Conservation (phyloP, 2,113 vertebrate genomes). For the Pterocles gutturalis region DNA sequence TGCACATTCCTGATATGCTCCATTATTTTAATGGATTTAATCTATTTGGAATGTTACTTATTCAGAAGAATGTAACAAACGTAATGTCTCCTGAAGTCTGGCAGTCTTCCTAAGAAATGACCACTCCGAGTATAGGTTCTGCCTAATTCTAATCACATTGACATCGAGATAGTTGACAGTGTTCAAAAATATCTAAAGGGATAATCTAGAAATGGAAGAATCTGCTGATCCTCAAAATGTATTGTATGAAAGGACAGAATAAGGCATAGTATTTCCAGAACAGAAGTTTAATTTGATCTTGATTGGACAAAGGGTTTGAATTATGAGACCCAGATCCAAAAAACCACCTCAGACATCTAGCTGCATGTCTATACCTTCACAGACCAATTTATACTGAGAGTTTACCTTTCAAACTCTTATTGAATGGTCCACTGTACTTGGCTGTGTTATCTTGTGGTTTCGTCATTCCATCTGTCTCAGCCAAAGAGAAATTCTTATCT, state of each 20-base stretch:
- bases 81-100: conserved; percentile 41
- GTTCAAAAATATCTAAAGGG: conserved; percentile 9
- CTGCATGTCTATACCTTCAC: neutral
- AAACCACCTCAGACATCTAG: neutral
- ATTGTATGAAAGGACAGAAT: neutral
- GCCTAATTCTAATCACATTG: neutral
- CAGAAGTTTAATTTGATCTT: neutral
- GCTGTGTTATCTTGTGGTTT: neutral
- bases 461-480: neutral
- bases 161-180: neutral
- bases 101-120: conserved; percentile 6
- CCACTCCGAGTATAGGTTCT: neutral
- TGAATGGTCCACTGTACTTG: neutral
- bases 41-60: conserved; percentile 59
- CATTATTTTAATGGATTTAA: conserved; percentile 70
- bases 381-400: neutral
- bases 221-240: neutral
- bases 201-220: conserved; percentile 11
- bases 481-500: neutral
- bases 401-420: neutral
- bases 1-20: conserved; percentile 11
- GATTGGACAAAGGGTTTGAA: neutral
- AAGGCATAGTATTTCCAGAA: neutral
- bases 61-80: conserved; percentile 41
- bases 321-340: neutral